Percentiles rank a stretch among this genome's conserved stretches.
Evolutionary conservation across 2,888 invertebrate species (phyloP).

Genomic region (Pandemis cinnamomeana): DNA sequence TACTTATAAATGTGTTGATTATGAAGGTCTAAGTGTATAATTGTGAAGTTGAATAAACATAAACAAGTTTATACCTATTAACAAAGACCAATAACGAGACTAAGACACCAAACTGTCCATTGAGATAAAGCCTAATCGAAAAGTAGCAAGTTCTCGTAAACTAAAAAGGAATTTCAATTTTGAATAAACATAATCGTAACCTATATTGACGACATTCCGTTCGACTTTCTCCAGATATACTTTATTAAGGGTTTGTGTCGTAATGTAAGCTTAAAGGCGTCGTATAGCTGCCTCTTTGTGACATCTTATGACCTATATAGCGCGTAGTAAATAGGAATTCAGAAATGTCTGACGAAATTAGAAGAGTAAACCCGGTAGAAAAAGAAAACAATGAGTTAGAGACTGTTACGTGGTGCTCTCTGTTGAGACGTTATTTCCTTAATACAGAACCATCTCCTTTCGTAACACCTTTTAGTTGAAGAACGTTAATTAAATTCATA

Average conservation of each 20-base stretch:
- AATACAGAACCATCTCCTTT: no score
- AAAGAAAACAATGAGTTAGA: background rate
- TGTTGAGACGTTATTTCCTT: no score
- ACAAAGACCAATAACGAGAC: background rate
- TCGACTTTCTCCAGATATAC: slow-evolving; percentile 31
- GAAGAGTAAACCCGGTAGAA: background rate
- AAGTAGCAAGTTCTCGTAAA: background rate
- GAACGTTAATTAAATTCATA: slow-evolving; percentile 20
- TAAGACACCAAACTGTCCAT: slow-evolving; percentile 43
- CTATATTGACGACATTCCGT: slow-evolving; percentile 51
- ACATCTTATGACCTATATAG: background rate
- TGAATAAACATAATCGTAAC: slow-evolving; percentile 22
- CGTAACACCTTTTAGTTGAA: background rate
- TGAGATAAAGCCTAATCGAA: slow-evolving; percentile 15
- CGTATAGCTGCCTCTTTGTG: background rate
- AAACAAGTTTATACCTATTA: background rate
- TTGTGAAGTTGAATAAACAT: background rate
- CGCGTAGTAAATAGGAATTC: background rate
- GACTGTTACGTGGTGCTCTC: no score
- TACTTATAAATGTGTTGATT: no score
- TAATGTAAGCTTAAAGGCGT: background rate
- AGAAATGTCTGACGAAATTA: background rate
- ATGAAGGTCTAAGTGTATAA: no score
- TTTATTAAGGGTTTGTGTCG: background rate
- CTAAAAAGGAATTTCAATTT: slow-evolving; percentile 13